These are phyloP conservation scores for Rhyacophila evoluta DNA, from an alignment of 2,888 invertebrate species.

Conservation along the genomic window DNA sequence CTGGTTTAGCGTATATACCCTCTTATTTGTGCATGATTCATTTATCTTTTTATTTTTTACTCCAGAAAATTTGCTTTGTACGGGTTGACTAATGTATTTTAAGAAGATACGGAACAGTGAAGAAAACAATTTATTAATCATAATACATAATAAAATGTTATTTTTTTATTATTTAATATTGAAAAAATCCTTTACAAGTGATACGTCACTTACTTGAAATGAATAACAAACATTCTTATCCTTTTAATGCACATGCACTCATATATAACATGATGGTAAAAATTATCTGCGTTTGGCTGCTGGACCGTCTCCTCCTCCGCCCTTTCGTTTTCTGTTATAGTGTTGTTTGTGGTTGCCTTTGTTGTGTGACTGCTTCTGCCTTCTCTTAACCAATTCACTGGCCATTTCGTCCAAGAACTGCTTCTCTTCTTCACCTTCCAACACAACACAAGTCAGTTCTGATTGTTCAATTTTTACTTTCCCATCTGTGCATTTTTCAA, in stretches of 20 bases:
- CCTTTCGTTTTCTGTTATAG: constrained; percentile 61
- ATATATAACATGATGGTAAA: neutral
- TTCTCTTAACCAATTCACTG: constrained; percentile 72
- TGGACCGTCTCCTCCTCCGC: constrained; percentile 33
- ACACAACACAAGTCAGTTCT: constrained; percentile 68
- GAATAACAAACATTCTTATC: constrained; percentile 25
- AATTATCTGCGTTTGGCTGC: constrained; percentile 33
- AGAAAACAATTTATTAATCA: no score
- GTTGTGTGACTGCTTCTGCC: constrained; percentile 65
- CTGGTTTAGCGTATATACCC: no score
- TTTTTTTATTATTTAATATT: neutral
- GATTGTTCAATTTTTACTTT: constrained; percentile 70
- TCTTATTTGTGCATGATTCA: no score
- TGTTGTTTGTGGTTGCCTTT: constrained; percentile 61
- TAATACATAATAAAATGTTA: neutral
- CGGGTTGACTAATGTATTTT: no score
- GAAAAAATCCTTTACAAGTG: neutral
- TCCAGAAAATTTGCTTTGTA: no score
- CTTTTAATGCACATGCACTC: constrained; percentile 4
- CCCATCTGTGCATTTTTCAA: constrained; percentile 74
- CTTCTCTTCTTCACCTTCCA: constrained; percentile 81
- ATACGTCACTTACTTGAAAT: neutral
- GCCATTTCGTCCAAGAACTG: constrained; percentile 74
- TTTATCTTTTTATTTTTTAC: no score
- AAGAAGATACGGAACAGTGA: no score